Percentiles rank a stretch among this genome's conserved stretches.
Evolutionary conservation across 1,140 invertebrate genomes (phyloP).

Genomic region (Drosophila grimshawi): DNA sequence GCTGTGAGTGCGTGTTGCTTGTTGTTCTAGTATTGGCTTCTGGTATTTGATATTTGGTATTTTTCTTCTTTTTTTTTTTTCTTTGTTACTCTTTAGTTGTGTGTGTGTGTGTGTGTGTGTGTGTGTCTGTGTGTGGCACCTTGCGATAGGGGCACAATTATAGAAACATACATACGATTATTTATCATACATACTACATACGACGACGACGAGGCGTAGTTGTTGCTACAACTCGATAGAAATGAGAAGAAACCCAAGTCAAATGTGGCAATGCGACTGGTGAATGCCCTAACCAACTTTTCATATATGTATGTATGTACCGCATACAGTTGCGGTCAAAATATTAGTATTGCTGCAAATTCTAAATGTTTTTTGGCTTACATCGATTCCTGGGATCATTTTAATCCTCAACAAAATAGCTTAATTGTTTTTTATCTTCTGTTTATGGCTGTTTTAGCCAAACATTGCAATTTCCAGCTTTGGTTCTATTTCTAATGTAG

Average conservation of each 20-base stretch:
- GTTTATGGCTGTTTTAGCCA: too few relatives aligned
- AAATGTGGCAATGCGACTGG: background rate
- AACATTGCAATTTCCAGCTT: too few relatives aligned
- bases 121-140: background rate
- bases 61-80: background rate
- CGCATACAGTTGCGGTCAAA: too few relatives aligned
- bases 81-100: background rate
- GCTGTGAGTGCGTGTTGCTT: constrained; percentile 3
- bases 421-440: too few relatives aligned
- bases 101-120: background rate
- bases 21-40: constrained; percentile 2
- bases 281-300: background rate
- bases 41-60: constrained; percentile 20
- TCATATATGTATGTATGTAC: too few relatives aligned
- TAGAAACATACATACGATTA: constrained; percentile 3
- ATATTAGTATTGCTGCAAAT: too few relatives aligned
- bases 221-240: background rate
- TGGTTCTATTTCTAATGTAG: too few relatives aligned
- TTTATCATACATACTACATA: background rate
- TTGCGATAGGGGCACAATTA: constrained; percentile 3
- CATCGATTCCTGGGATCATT: too few relatives aligned
- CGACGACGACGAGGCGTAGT: background rate
- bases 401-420: too few relatives aligned
- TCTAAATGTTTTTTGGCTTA: too few relatives aligned
- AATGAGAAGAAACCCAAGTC: constrained; percentile 3